These are phyloP conservation scores for Myripristis murdjan DNA, from an alignment of 2,797 vertebrate genomes.

Conservation along the genomic window DNA sequence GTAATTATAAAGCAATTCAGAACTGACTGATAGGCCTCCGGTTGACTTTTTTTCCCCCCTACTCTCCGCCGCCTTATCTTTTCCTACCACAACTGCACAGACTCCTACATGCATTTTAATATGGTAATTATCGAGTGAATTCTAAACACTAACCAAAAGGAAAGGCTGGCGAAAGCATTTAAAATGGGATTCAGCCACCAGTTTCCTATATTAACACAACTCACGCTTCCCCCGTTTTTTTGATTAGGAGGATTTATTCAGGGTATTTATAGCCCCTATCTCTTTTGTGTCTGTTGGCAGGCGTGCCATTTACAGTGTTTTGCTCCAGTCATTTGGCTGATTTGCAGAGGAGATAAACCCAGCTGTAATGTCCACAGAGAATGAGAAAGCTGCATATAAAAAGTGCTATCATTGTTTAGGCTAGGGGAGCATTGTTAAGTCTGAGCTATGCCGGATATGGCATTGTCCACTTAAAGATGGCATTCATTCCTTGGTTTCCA, in stretches of 20 bases:
- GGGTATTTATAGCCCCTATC: slow-evolving; percentile 70
- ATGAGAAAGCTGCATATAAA: slow-evolving; percentile 45
- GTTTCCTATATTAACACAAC: slow-evolving; percentile 67
- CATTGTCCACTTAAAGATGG: slow-evolving; percentile 14
- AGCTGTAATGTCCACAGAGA: slow-evolving; percentile 18
- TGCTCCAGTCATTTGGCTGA: slow-evolving; percentile 65
- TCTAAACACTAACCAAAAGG: slow-evolving; percentile 75
- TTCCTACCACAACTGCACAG: slow-evolving; percentile 70
- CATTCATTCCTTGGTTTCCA: slow-evolving; percentile 14
- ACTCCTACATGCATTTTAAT: slow-evolving; percentile 84
- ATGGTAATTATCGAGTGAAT: slow-evolving; percentile 80
- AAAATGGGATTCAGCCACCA: slow-evolving; percentile 75
- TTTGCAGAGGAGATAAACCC: slow-evolving; percentile 54
- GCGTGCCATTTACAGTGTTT: slow-evolving; percentile 67
- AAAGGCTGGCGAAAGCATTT: slow-evolving; percentile 76
- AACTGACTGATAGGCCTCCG: slow-evolving; percentile 79
- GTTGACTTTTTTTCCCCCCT: slow-evolving; percentile 51
- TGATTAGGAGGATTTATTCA: slow-evolving; percentile 73
- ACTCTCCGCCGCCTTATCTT: slow-evolving; percentile 77
- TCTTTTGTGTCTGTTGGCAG: slow-evolving; percentile 68
- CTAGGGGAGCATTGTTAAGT: slow-evolving; percentile 1
- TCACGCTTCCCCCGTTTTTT: slow-evolving; percentile 58
- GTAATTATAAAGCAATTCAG: slow-evolving; percentile 83
- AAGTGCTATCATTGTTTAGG: slow-evolving; percentile 38
- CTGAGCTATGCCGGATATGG: background rate